Percentiles rank a stretch among this genome's conserved stretches.
phyloP scores from a whole-genome alignment of 2,888 invertebrate genomes.

The Chloroclystis v-ata region DNA sequence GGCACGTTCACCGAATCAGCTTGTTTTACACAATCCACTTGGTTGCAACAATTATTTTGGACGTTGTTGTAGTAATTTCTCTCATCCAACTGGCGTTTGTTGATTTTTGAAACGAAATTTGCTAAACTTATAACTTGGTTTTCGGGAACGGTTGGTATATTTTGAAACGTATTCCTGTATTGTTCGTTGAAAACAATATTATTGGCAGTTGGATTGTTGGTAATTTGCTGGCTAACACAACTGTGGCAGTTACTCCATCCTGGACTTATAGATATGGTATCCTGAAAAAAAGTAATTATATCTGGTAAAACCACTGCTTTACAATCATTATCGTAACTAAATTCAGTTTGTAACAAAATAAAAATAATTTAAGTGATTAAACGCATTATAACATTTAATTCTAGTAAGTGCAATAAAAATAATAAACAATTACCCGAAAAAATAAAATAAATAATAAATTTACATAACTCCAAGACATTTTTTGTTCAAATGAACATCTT shows the following conservation, averaged over 20 bases:
- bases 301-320: too few relatives aligned
- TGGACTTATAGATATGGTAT: conserved; percentile 19
- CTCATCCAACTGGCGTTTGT: conserved; percentile 19
- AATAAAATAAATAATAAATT: conserved; percentile 11
- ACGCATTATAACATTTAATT: too few relatives aligned
- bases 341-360: too few relatives aligned
- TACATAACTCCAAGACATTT: conserved; percentile 9
- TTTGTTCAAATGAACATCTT: conserved; percentile 3
- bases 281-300: too few relatives aligned
- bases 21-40: not conserved
- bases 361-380: too few relatives aligned
- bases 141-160: conserved; percentile 8
- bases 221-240: conserved; percentile 16
- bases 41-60: conserved; percentile 1
- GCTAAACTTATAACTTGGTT: conserved; percentile 8
- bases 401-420: not conserved
- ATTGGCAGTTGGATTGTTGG: conserved; percentile 17
- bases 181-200: conserved; percentile 15
- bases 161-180: conserved; percentile 18
- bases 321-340: too few relatives aligned
- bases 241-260: not conserved
- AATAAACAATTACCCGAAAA: not conserved
- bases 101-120: conserved; percentile 8
- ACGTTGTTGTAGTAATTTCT: conserved; percentile 11
- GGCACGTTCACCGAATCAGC: too few relatives aligned